Evolutionary conservation across 2,113 vertebrate genomes (phyloP).

Genomic region (Holacanthus passer): DNA sequence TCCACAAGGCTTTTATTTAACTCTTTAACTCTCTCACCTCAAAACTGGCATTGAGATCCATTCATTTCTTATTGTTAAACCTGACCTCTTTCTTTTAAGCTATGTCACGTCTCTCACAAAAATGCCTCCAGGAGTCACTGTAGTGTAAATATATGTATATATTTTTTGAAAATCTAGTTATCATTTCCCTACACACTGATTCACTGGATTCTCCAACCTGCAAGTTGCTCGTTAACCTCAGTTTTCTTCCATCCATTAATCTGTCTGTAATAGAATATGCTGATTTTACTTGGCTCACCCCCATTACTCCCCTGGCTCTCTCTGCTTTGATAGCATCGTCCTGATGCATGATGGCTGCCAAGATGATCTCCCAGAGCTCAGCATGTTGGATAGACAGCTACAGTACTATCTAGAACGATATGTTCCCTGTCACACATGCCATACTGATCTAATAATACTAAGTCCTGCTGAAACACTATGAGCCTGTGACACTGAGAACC

Average conservation of each 20-base stretch:
- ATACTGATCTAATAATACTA: constrained; percentile 65
- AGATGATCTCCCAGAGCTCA: constrained; percentile 39
- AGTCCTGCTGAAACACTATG: constrained; percentile 65
- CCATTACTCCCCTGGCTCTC: constrained; percentile 6
- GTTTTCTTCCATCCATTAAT: constrained; percentile 26
- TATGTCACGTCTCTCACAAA: too few relatives aligned
- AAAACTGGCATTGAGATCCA: too few relatives aligned
- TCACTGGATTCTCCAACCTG: too few relatives aligned
- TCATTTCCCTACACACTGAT: too few relatives aligned
- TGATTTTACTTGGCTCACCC: constrained; percentile 23
- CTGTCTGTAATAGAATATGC: constrained; percentile 30
- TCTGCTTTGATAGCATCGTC: constrained; percentile 11
- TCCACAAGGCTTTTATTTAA: too few relatives aligned
- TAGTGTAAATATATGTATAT: too few relatives aligned
- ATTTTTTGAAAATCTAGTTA: too few relatives aligned
- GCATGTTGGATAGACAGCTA: constrained; percentile 30
- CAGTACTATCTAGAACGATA: constrained; percentile 23
- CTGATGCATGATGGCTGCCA: constrained; percentile 35
- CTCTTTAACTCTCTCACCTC: too few relatives aligned
- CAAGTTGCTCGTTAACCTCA: constrained; percentile 6
- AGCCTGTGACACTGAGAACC: constrained; percentile 47
- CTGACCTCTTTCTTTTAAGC: too few relatives aligned
- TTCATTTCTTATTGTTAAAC: too few relatives aligned
- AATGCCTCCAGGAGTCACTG: too few relatives aligned
- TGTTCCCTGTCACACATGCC: constrained; percentile 27